Conservation (phyloP, 2,113 vertebrate genomes). For the Rattus rattus region DNA sequence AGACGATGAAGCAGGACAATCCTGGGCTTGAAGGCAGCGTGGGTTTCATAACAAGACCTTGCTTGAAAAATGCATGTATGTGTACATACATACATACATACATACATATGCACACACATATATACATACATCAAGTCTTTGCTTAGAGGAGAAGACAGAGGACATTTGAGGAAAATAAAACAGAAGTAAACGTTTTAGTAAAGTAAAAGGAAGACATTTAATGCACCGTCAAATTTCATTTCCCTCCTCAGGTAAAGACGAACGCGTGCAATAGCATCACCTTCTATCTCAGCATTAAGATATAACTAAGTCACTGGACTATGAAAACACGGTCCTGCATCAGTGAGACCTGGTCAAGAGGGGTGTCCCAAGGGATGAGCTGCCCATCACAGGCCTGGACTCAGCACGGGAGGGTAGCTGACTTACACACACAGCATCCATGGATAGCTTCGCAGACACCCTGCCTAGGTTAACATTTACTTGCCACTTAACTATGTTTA, state of each 20-base stretch:
- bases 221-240: neutral
- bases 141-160: neutral
- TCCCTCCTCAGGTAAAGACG: slow-evolving; percentile 15
- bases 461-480: neutral
- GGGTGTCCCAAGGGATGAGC: neutral
- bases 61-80: neutral
- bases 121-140: neutral
- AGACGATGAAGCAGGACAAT: neutral
- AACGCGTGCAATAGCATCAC: neutral
- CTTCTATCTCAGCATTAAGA: slow-evolving; percentile 10
- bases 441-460: neutral
- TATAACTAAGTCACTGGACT: neutral
- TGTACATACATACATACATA: neutral
- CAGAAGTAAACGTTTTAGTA: neutral
- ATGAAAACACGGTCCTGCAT: neutral
- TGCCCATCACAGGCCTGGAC: accelerated
- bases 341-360: neutral
- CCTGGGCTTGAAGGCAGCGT: neutral
- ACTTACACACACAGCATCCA: neutral
- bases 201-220: neutral
- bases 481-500: neutral
- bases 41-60: neutral
- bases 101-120: neutral
- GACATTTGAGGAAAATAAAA: neutral
- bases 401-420: neutral